Evolutionary conservation across 2,113 vertebrate species (phyloP), one percentile per base, ranked within the genome.

Genomic region (Leiothrix lutea): DNA sequence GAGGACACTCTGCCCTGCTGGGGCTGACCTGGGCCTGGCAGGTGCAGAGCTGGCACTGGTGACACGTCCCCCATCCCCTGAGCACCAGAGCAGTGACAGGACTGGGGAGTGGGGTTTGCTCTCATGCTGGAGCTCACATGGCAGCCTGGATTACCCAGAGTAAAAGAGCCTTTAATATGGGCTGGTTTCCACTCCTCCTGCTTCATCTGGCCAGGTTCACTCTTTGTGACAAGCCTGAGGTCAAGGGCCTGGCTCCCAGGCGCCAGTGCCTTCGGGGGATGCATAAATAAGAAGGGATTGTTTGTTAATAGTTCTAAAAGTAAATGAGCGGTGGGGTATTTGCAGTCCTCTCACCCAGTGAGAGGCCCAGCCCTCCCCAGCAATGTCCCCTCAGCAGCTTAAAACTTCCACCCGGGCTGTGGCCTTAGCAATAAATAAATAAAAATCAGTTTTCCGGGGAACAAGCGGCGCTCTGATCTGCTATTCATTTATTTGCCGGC

Each of bases 401-500:
- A 25, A 95, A 97, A 95, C 73, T 58, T 96, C 83, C 84, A 28
- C 53, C 21, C 15, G 4, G 70, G 40, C 95, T 86, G 90, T 94
- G 95, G 95, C 95, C 94, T 67, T 84, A 79, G 61, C 91, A 92
- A 97, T 97, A 95, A 97, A 97, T 95, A 97, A 97, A 96, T 96
- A 96, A 97, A 95, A 96, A 87, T 78, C 94, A 28, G 89, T 84
- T 97, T 98, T 92, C 94, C 77, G 40, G 89, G 57, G 91, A 97
- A 96, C 97, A 96, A 97, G 98, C 61, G 8, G 91, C 80, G 26
- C 97, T 98, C 94, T 97, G 97, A 98, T 98, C 97, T 97, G 80
- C 95, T 50, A 35, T 97, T 98, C 97, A 95, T 97, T 98, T 98
- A 97, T 97, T 98, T 98, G 97, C 97, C 96, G 97, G 95, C 89